Percentiles rank a stretch among this genome's conserved stretches.
Evolutionary conservation across 2,797 vertebrate species (phyloP).

Genomic region (Sebastes wilsoni): DNA sequence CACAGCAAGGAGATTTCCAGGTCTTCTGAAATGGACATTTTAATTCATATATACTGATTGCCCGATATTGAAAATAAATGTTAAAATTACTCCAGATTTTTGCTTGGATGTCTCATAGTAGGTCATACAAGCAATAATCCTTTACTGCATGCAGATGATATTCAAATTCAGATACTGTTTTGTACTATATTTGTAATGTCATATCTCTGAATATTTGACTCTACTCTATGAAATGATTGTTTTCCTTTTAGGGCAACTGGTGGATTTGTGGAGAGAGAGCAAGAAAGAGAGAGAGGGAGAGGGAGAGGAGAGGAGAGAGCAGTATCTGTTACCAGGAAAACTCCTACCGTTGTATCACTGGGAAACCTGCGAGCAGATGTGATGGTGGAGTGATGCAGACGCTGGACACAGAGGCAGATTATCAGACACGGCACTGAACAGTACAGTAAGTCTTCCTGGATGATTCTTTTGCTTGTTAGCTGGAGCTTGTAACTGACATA

Average conservation of each 20-base stretch:
- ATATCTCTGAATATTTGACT: neutral
- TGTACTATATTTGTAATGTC: neutral
- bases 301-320: slow-evolving; percentile 19
- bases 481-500: slow-evolving; percentile 32
- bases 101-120: neutral
- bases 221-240: slow-evolving; percentile 19
- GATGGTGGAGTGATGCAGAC: slow-evolving; percentile 66
- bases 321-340: slow-evolving; percentile 52
- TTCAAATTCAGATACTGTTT: neutral
- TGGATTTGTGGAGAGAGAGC: slow-evolving; percentile 23
- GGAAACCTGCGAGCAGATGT: slow-evolving; percentile 52
- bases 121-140: neutral
- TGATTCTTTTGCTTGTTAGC: slow-evolving; percentile 48
- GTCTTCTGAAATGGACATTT: neutral
- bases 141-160: neutral
- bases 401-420: slow-evolving; percentile 40
- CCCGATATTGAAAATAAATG: neutral
- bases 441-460: slow-evolving; percentile 65
- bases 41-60: neutral
- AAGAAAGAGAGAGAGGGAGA: slow-evolving; percentile 5
- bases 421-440: slow-evolving; percentile 51
- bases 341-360: slow-evolving; percentile 50
- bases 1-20: neutral
- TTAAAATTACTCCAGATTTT: neutral
- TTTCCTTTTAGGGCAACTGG: slow-evolving; percentile 35